Conservation (phyloP, 2,797 vertebrate species). For the Mallotus villosus region DNA sequence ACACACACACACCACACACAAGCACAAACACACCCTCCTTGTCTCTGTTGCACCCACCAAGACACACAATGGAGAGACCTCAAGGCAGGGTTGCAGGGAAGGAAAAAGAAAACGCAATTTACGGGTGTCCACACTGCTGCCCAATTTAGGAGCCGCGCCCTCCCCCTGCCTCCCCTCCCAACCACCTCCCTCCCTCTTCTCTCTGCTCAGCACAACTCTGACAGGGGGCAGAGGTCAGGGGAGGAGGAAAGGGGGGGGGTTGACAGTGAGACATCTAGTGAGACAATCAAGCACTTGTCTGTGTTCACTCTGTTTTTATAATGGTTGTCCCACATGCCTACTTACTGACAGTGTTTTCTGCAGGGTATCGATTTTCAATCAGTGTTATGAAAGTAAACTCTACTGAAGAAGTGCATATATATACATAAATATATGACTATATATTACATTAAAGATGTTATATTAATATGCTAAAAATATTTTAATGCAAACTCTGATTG, state of each 20-base stretch:
- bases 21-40: conserved; percentile 70
- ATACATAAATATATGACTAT: conserved; percentile 52
- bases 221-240: conserved; percentile 48
- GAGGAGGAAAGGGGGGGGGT: conserved; percentile 48
- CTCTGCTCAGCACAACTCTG: conserved; percentile 41
- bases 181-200: conserved; percentile 15
- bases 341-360: conserved; percentile 76
- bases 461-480: conserved; percentile 81
- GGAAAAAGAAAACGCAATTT: conserved; percentile 56
- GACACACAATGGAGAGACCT: conserved; percentile 69
- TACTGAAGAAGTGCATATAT: conserved; percentile 70
- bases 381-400: conserved; percentile 73
- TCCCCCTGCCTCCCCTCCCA: conserved; percentile 2
- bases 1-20: conserved; percentile 25
- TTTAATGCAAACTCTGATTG: conserved; percentile 68
- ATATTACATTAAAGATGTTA: conserved; percentile 79
- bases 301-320: conserved; percentile 79
- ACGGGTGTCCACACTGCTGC: conserved; percentile 60
- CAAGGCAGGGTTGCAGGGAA: conserved; percentile 75
- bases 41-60: conserved; percentile 67
- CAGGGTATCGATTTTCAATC: conserved; percentile 77
- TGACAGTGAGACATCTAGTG: conserved; percentile 71
- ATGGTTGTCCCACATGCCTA: conserved; percentile 68
- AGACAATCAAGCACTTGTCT: conserved; percentile 81
- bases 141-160: conserved; percentile 39